Conservation (phyloP, 2,888 invertebrate species). For the Metalampra italica region DNA sequence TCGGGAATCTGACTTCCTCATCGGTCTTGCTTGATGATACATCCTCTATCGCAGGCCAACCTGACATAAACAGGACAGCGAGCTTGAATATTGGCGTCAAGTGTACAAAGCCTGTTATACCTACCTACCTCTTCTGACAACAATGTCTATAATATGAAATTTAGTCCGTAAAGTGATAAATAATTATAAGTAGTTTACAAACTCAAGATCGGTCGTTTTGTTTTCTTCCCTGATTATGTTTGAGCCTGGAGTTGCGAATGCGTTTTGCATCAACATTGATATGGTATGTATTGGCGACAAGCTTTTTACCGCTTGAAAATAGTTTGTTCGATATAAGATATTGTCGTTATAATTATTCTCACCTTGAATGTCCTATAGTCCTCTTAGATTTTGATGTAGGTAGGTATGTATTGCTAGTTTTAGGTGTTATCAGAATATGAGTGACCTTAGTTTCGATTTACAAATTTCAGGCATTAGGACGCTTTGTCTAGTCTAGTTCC, state of each 20-base stretch:
- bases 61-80: no score
- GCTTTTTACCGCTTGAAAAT: not conserved
- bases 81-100: no score
- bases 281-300: conserved; percentile 46
- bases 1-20: no score
- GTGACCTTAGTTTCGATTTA: not conserved
- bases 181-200: no score
- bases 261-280: conserved; percentile 34
- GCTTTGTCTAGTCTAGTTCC: no score
- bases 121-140: no score
- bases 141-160: no score
- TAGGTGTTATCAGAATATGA: not conserved
- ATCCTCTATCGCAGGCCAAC: no score
- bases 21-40: no score
- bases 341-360: no score
- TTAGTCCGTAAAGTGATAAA: no score
- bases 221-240: conserved; percentile 31
- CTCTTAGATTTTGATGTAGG: not conserved
- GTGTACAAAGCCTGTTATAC: no score
- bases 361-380: not conserved
- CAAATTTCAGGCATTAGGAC: not conserved
- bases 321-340: not conserved
- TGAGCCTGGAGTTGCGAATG: conserved; percentile 55
- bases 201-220: not conserved
- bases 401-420: not conserved